Evolutionary conservation across 1,140 invertebrate species (phyloP).

Genomic region (Cydia pomonella): DNA sequence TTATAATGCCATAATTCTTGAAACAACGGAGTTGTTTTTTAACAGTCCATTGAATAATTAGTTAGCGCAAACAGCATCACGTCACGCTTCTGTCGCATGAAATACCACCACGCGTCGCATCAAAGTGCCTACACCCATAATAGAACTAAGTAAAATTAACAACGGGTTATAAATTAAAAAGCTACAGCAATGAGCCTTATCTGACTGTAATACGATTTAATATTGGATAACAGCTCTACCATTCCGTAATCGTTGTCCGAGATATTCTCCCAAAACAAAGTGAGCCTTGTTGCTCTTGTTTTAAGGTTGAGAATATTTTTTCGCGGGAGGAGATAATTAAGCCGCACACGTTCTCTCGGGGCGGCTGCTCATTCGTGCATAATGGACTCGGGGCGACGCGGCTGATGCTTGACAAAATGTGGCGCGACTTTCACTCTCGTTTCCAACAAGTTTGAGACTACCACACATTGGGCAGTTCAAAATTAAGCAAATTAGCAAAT

Average conservation of each 20-base stretch:
- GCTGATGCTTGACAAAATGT: slow-evolving; percentile 77
- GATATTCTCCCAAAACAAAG: slow-evolving; percentile 1
- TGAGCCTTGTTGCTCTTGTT: slow-evolving; percentile 45
- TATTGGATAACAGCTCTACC: slow-evolving; percentile 39
- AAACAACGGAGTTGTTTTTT: slow-evolving; percentile 38
- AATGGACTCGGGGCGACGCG: slow-evolving; percentile 75
- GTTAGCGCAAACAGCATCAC: slow-evolving; percentile 63
- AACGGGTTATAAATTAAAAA: slow-evolving; percentile 47
- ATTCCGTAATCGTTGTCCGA: slow-evolving; percentile 42
- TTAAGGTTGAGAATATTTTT: slow-evolving; percentile 39
- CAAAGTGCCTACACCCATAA: slow-evolving; percentile 72
- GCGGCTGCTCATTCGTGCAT: slow-evolving; percentile 79
- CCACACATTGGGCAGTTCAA: slow-evolving; percentile 36
- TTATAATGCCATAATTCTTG: too few relatives aligned
- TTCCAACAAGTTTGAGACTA: slow-evolving; percentile 57
- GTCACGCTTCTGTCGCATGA: slow-evolving; percentile 64
- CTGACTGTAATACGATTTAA: slow-evolving; percentile 34
- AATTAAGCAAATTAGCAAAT: slow-evolving; percentile 4
- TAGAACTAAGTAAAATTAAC: slow-evolving; percentile 55
- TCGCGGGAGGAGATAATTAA: slow-evolving; percentile 63
- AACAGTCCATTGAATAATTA: slow-evolving; percentile 59
- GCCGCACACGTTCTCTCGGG: slow-evolving; percentile 75
- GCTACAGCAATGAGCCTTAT: slow-evolving; percentile 42
- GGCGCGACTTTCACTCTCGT: slow-evolving; percentile 75
- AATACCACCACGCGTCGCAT: slow-evolving; percentile 48